Evolutionary conservation across 1,140 invertebrate genomes (phyloP).

Genomic region (Trichonephila clavipes): DNA sequence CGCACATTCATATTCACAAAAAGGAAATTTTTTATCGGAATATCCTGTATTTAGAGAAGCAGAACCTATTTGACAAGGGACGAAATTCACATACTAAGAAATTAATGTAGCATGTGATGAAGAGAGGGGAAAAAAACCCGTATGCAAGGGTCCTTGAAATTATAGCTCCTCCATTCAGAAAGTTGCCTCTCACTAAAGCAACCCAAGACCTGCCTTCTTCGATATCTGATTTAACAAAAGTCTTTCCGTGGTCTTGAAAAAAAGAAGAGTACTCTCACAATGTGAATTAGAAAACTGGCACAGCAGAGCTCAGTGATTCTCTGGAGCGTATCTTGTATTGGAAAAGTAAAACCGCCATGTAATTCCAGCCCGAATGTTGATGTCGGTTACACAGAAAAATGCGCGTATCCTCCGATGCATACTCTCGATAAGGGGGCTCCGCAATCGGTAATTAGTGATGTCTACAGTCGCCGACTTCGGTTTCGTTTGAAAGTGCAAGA

Average conservation of each 20-base stretch:
- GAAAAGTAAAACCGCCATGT: neutral
- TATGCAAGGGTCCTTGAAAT: no score
- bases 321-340: neutral
- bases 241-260: neutral
- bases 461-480: neutral
- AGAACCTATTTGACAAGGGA: no score
- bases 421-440: neutral
- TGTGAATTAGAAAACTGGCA: neutral
- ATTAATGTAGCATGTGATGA: no score
- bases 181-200: no score
- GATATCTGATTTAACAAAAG: neutral
- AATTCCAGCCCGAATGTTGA: neutral
- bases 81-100: no score
- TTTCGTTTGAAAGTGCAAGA: constrained; percentile 12
- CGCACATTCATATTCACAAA: no score
- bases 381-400: neutral
- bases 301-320: neutral
- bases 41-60: no score
- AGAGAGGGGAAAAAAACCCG: no score
- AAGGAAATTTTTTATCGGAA: no score
- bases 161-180: no score
- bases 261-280: neutral
- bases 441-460: neutral
- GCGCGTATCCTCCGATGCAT: neutral
- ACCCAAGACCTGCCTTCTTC: no score